Percentiles rank a stretch among this genome's conserved stretches.
phyloP scores from a whole-genome alignment of 2,113 vertebrate genomes.

The Melanotaenia duboulayi region DNA sequence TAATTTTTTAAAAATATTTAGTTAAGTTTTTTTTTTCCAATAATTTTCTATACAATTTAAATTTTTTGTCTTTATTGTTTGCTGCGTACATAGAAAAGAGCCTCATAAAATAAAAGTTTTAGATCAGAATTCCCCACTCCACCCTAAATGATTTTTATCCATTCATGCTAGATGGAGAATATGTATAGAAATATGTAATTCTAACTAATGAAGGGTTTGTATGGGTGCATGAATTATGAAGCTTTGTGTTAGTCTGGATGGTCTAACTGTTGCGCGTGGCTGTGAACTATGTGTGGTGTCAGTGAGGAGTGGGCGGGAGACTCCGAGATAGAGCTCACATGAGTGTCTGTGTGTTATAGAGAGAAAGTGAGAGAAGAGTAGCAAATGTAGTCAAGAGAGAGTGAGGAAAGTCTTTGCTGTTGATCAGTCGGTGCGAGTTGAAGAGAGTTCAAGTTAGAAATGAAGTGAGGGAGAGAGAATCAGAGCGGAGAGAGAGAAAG shows the following conservation, averaged over 20 bases:
- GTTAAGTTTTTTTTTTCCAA: no score
- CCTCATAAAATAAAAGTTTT: no score
- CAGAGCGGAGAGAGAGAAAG: constrained; percentile 14
- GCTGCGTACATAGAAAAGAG: no score
- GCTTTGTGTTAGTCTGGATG: constrained; percentile 30
- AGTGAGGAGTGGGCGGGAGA: constrained; percentile 42
- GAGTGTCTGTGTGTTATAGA: constrained; percentile 4
- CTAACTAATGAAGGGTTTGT: constrained; percentile 2
- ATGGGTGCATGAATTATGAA: constrained; percentile 4
- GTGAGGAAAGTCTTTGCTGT: constrained; percentile 22
- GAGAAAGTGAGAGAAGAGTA: constrained; percentile 39
- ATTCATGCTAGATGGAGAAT: no score
- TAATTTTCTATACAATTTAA: no score
- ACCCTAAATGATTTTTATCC: not conserved
- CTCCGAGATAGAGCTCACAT: not conserved
- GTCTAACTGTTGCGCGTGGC: constrained; percentile 46
- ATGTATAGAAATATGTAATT: not conserved
- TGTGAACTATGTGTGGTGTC: constrained; percentile 69
- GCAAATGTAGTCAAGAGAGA: constrained; percentile 30
- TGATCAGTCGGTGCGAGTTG: constrained; percentile 23
- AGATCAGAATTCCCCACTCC: no score
- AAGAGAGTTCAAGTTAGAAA: constrained; percentile 28
- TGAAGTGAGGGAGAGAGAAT: constrained; percentile 30
- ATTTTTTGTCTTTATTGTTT: no score
- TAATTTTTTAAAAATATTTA: no score